A percentile compares a stretch with the other conserved stretches of the same genome.
These are phyloP conservation scores for Tinamus guttatus DNA, from an alignment of 2,113 vertebrate genomes.

Conservation along the genomic window DNA sequence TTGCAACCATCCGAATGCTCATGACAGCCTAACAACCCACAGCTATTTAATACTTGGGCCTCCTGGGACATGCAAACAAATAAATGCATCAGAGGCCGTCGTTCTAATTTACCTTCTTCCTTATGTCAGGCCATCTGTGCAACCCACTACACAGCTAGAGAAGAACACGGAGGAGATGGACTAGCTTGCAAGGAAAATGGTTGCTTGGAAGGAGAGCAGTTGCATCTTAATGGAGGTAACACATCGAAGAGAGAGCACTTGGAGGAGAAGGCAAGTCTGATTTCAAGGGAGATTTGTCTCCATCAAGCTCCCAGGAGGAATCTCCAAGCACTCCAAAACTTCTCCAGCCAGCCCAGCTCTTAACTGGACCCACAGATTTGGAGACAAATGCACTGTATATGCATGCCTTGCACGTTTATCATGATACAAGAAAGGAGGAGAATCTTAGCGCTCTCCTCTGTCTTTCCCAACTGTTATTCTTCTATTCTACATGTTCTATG, in stretches of 20 bases:
- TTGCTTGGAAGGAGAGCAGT: not conserved
- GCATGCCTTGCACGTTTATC: not conserved
- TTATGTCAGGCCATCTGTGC: slow-evolving; percentile 57
- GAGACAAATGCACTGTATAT: not conserved
- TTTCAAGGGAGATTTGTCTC: not conserved
- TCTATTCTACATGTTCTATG: not conserved
- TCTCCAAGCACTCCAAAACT: not conserved
- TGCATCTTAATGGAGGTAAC: not conserved
- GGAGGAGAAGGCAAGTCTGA: not conserved
- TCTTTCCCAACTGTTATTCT: not conserved
- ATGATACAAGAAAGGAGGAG: not conserved
- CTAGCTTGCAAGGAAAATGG: not conserved
- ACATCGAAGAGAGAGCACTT: not conserved
- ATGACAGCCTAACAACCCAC: not conserved
- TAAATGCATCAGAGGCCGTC: slow-evolving; percentile 54
- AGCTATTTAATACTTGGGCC: slow-evolving; percentile 50
- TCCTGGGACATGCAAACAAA: slow-evolving; percentile 13
- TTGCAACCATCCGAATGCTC: not conserved
- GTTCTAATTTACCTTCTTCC: slow-evolving; percentile 47
- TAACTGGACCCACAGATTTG: not conserved
- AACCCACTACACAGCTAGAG: not conserved
- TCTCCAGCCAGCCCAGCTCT: not conserved
- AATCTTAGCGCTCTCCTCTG: not conserved
- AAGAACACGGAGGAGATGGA: not conserved
- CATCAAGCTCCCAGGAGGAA: not conserved